phyloP scores from a whole-genome alignment of 2,113 vertebrate genomes.

The Tachysurus vachellii region DNA sequence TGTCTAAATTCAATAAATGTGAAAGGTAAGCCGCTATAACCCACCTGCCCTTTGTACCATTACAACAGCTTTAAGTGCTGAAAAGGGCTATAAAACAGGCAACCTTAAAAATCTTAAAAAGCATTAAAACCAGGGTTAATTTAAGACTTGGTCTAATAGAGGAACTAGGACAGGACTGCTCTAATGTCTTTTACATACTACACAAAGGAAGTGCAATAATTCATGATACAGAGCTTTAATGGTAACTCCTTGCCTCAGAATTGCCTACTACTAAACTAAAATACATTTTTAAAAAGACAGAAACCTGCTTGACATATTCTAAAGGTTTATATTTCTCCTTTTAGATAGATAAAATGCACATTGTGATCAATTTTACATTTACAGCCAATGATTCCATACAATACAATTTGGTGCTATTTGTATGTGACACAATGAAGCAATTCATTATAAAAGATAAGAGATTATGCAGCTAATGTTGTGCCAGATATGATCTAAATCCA shows the following conservation, averaged over 20 bases:
- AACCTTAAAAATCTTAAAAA: slow-evolving; percentile 25
- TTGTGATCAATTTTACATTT: neutral
- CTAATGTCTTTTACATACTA: neutral
- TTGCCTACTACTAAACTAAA: neutral
- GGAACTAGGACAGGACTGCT: neutral
- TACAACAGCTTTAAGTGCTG: slow-evolving; percentile 6
- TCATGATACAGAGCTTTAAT: neutral
- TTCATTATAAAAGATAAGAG: neutral
- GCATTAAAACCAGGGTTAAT: slow-evolving; percentile 31
- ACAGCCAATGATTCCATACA: neutral
- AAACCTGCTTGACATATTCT: neutral
- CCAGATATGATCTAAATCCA: neutral
- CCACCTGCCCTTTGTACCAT: slow-evolving; percentile 14
- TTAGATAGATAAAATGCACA: neutral
- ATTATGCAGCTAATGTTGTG: neutral
- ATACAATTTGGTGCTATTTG: neutral
- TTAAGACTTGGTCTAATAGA: slow-evolving; percentile 1
- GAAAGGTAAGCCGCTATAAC: slow-evolving; percentile 26
- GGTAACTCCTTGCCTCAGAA: neutral
- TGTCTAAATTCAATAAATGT: slow-evolving; percentile 33
- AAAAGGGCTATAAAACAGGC: neutral
- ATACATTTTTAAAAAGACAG: neutral
- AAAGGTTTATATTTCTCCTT: neutral
- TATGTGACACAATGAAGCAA: neutral
- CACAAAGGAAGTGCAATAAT: neutral